These are phyloP conservation scores for Notolabrus celidotus DNA, from an alignment of 2,797 vertebrate species.

Conservation along the genomic window DNA sequence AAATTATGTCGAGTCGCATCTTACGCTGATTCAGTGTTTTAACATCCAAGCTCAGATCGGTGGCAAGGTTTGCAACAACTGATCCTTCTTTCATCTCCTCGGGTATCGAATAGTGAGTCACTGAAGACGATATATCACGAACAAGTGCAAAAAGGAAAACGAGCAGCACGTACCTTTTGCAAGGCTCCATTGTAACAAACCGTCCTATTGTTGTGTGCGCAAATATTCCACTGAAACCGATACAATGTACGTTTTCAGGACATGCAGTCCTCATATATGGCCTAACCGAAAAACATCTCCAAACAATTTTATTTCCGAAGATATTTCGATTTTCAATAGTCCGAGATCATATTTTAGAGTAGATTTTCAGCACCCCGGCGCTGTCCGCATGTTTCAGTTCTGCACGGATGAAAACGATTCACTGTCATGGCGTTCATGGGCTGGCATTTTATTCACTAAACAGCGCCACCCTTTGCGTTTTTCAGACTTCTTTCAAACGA, in stretches of 20 bases:
- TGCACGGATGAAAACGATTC: background rate
- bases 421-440: background rate
- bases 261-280: background rate
- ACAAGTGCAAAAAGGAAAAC: background rate
- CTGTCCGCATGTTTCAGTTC: background rate
- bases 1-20: slow-evolving; percentile 65
- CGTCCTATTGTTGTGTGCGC: background rate
- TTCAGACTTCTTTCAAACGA: too few species aligned
- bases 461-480: slow-evolving; percentile 27
- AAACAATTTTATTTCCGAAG: rapidly evolving
- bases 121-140: background rate
- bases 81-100: slow-evolving; percentile 78
- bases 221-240: rapidly evolving
- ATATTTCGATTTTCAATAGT: too few species aligned
- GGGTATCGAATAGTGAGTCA: slow-evolving; percentile 70
- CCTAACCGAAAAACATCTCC: rapidly evolving
- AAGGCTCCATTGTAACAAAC: slow-evolving; percentile 12
- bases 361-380: slow-evolving; percentile 45
- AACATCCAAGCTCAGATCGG: slow-evolving; percentile 68
- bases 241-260: background rate
- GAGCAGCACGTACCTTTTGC: slow-evolving; percentile 60
- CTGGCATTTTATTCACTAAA: background rate
- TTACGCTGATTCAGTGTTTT: slow-evolving; percentile 60
- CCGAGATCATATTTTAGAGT: too few species aligned
- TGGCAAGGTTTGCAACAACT: slow-evolving; percentile 70